These are phyloP conservation scores for Melitaea athalia DNA, from an alignment of 2,888 invertebrate species.

Conservation along the genomic window DNA sequence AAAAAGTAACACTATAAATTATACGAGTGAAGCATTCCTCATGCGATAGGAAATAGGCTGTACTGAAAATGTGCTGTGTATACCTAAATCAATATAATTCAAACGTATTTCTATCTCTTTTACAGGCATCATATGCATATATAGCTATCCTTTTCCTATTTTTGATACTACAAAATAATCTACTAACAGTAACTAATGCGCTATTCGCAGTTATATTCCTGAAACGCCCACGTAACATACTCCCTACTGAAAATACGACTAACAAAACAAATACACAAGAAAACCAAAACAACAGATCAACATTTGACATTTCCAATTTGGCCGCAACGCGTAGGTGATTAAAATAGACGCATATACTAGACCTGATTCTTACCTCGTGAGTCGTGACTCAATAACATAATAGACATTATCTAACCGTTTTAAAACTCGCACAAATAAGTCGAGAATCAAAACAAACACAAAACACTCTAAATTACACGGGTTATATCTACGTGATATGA, in stretches of 20 bases:
- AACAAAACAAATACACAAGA: constrained; percentile 31
- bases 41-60: too few relatives aligned
- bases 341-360: constrained; percentile 60
- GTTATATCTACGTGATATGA: constrained; percentile 38
- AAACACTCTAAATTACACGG: constrained; percentile 37
- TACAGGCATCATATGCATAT: too few relatives aligned
- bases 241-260: constrained; percentile 15
- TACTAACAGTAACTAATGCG: background rate
- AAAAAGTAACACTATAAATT: too few relatives aligned
- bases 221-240: background rate
- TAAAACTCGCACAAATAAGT: constrained; percentile 22
- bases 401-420: constrained; percentile 34
- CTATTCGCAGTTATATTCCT: background rate
- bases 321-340: constrained; percentile 53
- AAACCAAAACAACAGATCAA: constrained; percentile 38
- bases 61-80: too few relatives aligned
- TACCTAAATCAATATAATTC: too few relatives aligned
- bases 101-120: too few relatives aligned
- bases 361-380: constrained; percentile 56
- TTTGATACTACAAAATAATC: too few relatives aligned
- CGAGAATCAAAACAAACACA: background rate
- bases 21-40: too few relatives aligned
- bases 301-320: constrained; percentile 62
- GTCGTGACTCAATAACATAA: constrained; percentile 52
- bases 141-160: too few relatives aligned